A percentile compares a stretch with the other conserved stretches of the same genome.
Conservation (phyloP, 2,888 invertebrate genomes). For the Crioceris asparagi region DNA sequence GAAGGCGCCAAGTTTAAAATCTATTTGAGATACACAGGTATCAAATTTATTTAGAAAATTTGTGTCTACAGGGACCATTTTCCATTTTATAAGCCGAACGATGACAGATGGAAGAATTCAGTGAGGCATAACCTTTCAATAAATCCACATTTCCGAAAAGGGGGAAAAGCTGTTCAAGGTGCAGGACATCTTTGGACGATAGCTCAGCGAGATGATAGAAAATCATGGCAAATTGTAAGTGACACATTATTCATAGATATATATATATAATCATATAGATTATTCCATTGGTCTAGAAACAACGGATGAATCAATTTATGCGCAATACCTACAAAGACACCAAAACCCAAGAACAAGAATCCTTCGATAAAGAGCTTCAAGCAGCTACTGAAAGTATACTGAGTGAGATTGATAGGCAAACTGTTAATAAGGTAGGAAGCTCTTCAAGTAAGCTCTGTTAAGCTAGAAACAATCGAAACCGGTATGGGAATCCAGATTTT, state of each 20-base stretch:
- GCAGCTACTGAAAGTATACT: slow-evolving; percentile 46
- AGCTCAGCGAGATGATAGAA: slow-evolving; percentile 53
- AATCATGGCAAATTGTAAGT: slow-evolving; percentile 48
- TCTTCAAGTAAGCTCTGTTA: too few species aligned
- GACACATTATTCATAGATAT: too few species aligned
- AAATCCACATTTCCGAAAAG: slow-evolving; percentile 84
- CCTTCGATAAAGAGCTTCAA: slow-evolving; percentile 41
- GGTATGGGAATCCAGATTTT: too few species aligned
- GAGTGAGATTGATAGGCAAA: slow-evolving; percentile 23
- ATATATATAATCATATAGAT: too few species aligned
- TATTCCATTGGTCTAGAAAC: too few species aligned
- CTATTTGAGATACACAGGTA: too few species aligned
- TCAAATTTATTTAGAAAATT: too few species aligned
- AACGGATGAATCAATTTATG: slow-evolving; percentile 44
- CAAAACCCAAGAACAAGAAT: slow-evolving; percentile 34
- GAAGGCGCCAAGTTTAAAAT: too few species aligned
- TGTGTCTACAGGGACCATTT: slow-evolving; percentile 81
- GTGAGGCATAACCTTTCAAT: slow-evolving; percentile 85
- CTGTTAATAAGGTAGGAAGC: slow-evolving; percentile 13
- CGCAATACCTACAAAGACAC: slow-evolving; percentile 31
- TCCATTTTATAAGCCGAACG: slow-evolving; percentile 80
- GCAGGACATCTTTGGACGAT: slow-evolving; percentile 86
- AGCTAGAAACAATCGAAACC: too few species aligned
- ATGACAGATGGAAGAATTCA: slow-evolving; percentile 89
- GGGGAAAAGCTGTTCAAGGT: slow-evolving; percentile 74